Evolutionary conservation across 2,888 invertebrate species (phyloP).

Genomic region (Lepidochitona cinerea): DNA sequence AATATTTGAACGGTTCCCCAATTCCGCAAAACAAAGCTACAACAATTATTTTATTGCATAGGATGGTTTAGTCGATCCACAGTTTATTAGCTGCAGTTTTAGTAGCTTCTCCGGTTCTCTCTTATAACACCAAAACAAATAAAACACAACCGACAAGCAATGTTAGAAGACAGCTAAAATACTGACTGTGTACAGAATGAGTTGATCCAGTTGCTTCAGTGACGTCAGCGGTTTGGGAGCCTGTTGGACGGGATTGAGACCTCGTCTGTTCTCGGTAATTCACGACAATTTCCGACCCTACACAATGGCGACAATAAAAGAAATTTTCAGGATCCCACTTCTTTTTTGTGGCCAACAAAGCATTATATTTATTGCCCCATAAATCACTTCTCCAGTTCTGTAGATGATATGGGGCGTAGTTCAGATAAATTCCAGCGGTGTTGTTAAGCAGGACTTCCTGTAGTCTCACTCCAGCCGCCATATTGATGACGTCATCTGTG

Average conservation of each 20-base stretch:
- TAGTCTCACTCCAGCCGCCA: not conserved
- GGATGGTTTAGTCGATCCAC: too few relatives aligned
- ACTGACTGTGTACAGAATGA: too few relatives aligned
- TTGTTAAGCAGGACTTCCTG: not conserved
- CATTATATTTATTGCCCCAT: not conserved
- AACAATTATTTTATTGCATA: too few relatives aligned
- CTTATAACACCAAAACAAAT: too few relatives aligned
- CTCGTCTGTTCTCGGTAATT: not conserved
- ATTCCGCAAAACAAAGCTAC: too few relatives aligned
- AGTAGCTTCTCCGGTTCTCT: too few relatives aligned
- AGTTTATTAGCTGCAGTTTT: too few relatives aligned
- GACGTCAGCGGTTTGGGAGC: not conserved
- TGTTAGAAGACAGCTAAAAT: too few relatives aligned
- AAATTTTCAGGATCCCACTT: slow-evolving; percentile 4
- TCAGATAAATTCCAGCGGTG: not conserved
- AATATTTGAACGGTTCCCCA: too few relatives aligned
- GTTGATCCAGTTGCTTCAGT: not conserved
- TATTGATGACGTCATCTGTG: not conserved
- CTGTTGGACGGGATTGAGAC: not conserved
- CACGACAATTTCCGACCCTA: not conserved
- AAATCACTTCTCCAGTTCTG: slow-evolving; percentile 7
- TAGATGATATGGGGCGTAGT: not conserved
- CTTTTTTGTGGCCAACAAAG: not conserved
- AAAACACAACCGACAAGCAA: too few relatives aligned
- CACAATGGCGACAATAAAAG: slow-evolving; percentile 7